Percentiles rank a stretch among this genome's conserved stretches.
Conservation (phyloP, 2,888 invertebrate genomes). For the Ischnura elegans region DNA sequence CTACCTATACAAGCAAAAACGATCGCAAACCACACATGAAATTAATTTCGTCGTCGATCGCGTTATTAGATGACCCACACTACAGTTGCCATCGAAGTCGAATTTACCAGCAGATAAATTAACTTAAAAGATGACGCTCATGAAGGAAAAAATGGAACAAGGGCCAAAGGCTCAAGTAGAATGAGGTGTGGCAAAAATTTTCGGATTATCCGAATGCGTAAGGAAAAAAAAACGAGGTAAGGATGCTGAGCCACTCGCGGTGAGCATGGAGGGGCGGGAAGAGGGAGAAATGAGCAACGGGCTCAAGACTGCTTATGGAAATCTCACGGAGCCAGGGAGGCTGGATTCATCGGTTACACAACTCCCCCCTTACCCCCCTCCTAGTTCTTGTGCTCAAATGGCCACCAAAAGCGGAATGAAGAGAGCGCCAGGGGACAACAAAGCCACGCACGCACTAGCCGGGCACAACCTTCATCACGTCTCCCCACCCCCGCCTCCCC, state of each 20-base stretch:
- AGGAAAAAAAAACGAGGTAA: too few relatives aligned
- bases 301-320: not conserved
- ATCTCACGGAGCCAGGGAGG: not conserved
- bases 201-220: too few relatives aligned
- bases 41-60: too few relatives aligned
- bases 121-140: too few relatives aligned
- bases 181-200: too few relatives aligned
- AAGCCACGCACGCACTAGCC: not conserved
- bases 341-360: conserved; percentile 11
- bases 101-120: too few relatives aligned
- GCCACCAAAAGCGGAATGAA: conserved; percentile 46
- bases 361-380: not conserved
- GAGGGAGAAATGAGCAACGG: not conserved
- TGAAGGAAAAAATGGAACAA: too few relatives aligned
- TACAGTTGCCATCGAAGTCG: too few relatives aligned
- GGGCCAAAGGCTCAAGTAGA: too few relatives aligned
- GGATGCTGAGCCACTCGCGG: not conserved
- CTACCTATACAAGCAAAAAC: too few relatives aligned
- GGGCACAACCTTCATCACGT: not conserved
- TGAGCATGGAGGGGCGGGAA: not conserved
- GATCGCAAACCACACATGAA: too few relatives aligned
- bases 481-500: not conserved
- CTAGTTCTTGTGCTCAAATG: conserved; percentile 28
- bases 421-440: not conserved
- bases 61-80: too few relatives aligned